Conservation (phyloP, 2,888 invertebrate genomes). For the Oscheius myriophilus region DNA sequence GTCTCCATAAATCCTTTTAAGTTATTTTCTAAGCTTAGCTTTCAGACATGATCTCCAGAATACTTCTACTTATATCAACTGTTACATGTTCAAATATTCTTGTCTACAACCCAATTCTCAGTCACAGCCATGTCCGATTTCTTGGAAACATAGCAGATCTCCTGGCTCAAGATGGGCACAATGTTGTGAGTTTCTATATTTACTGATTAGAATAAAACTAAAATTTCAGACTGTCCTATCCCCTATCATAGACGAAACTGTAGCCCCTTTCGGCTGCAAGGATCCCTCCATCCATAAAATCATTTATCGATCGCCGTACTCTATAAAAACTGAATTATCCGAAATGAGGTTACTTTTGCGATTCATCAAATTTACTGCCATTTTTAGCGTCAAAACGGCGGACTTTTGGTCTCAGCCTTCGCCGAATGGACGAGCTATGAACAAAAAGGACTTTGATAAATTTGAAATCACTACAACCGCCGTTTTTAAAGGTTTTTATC, state of each 20-base stretch:
- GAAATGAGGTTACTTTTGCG: slow-evolving; percentile 7
- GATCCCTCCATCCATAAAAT: slow-evolving; percentile 5
- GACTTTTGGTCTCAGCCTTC: slow-evolving; percentile 7
- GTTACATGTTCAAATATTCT: not conserved
- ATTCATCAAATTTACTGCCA: too few relatives aligned
- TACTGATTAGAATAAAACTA: too few relatives aligned
- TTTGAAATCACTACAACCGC: not conserved
- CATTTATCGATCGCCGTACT: slow-evolving; percentile 9
- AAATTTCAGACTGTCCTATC: slow-evolving; percentile 7
- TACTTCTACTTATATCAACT: too few relatives aligned
- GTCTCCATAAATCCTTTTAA: too few relatives aligned
- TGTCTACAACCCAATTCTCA: slow-evolving; percentile 5
- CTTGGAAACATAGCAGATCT: slow-evolving; percentile 23
- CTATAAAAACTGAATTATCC: not conserved
- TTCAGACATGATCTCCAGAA: too few relatives aligned
- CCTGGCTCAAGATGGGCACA: slow-evolving; percentile 13
- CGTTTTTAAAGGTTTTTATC: too few relatives aligned
- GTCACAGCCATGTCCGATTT: slow-evolving; percentile 25
- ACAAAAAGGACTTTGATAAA: not conserved
- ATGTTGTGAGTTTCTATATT: slow-evolving; percentile 20
- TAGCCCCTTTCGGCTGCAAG: not conserved
- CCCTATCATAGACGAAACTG: slow-evolving; percentile 10
- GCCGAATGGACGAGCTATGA: not conserved
- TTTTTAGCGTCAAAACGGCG: not conserved
- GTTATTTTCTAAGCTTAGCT: too few relatives aligned